A percentile compares a stretch with the other conserved stretches of the same genome.
These are phyloP conservation scores for Benthosema pterotum DNA, from an alignment of 2,797 vertebrate species.

Conservation along the genomic window DNA sequence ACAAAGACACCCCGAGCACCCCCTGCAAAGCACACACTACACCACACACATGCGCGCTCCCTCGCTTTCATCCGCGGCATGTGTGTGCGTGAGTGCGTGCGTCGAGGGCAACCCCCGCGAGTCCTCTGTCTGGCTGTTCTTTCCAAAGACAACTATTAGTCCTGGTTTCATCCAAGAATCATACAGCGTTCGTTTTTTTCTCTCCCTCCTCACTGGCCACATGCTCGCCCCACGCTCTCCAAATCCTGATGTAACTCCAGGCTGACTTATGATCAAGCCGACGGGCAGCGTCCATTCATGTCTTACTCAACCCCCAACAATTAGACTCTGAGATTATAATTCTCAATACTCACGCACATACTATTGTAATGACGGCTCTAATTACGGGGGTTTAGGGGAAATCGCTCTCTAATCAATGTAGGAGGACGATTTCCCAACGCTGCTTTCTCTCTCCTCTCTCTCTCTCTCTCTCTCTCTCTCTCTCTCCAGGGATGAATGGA, in stretches of 20 bases:
- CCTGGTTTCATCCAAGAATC: constrained; percentile 65
- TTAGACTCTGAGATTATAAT: constrained; percentile 67
- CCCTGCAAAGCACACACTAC: constrained; percentile 36
- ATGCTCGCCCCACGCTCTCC: constrained; percentile 37
- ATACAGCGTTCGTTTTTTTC: constrained; percentile 40
- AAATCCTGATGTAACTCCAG: constrained; percentile 63
- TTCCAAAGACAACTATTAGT: constrained; percentile 67
- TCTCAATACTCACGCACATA: constrained; percentile 68
- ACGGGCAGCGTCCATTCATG: constrained; percentile 58
- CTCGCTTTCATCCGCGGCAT: constrained; percentile 4
- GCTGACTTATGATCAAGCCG: constrained; percentile 48
- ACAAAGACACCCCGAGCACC: constrained; percentile 54
- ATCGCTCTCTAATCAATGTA: constrained; percentile 25
- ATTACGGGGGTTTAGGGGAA: constrained; percentile 50
- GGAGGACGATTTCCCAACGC: constrained; percentile 26
- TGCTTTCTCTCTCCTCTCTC: not conserved
- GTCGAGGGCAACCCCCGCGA: constrained; percentile 45
- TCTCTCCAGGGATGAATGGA: constrained; percentile 6
- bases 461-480: not conserved
- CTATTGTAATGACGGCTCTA: constrained; percentile 63
- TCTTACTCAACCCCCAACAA: constrained; percentile 62
- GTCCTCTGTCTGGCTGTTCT: constrained; percentile 34
- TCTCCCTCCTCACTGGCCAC: constrained; percentile 49
- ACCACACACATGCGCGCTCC: constrained; percentile 2
- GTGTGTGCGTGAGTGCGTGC: not conserved